A percentile compares a stretch with the other conserved stretches of the same genome.
Evolutionary conservation across 1,140 invertebrate species (phyloP).

Genomic region (Heliconius nattereri): DNA sequence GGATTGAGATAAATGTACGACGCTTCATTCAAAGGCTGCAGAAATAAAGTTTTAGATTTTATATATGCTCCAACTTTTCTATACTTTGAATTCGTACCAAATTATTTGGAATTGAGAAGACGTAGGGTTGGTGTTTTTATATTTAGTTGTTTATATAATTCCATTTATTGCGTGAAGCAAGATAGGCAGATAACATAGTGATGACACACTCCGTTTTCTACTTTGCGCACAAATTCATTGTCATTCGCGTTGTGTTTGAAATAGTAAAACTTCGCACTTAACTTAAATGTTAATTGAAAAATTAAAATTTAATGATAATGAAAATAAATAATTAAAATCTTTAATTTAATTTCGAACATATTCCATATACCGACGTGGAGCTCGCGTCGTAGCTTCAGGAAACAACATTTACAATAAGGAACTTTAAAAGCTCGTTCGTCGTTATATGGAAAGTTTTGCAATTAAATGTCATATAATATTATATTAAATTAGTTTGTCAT

Average conservation of each 20-base stretch:
- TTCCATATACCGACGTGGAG: neutral
- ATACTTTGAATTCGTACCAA: constrained; percentile 15
- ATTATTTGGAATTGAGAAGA: neutral
- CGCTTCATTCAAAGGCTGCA: constrained; percentile 41
- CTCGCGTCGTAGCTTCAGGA: neutral
- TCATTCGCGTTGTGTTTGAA: too few relatives aligned
- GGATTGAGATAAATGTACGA: constrained; percentile 63
- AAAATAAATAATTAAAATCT: neutral
- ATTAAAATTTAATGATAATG: too few relatives aligned
- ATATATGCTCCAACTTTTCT: constrained; percentile 13
- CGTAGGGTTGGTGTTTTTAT: neutral
- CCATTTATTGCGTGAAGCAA: neutral
- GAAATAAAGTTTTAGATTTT: constrained; percentile 28
- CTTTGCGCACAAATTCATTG: too few relatives aligned
- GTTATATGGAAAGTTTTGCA: neutral
- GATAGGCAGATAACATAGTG: neutral
- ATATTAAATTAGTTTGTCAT: neutral
- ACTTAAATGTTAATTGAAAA: too few relatives aligned
- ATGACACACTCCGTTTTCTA: too few relatives aligned
- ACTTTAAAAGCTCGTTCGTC: neutral
- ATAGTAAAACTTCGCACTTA: too few relatives aligned
- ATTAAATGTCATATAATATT: neutral
- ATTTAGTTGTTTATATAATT: neutral
- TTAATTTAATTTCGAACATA: neutral
- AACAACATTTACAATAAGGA: neutral